Evolutionary conservation across 2,113 vertebrate genomes (phyloP).

Genomic region (Trogon surrucura): DNA sequence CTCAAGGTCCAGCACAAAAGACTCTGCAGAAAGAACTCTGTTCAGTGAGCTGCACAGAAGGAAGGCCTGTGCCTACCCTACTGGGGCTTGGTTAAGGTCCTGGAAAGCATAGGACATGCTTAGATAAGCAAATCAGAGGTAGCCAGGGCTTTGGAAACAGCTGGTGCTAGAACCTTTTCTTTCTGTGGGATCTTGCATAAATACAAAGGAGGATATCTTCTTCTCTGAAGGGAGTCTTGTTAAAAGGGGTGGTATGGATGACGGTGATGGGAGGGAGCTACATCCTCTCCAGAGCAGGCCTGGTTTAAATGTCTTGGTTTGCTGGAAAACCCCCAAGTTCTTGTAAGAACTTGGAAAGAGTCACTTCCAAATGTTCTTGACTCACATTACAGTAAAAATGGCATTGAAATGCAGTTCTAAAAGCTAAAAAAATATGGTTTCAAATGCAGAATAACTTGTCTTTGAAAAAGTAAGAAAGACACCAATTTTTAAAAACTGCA

Average conservation of each 20-base stretch:
- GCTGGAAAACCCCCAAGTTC: neutral
- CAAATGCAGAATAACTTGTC: neutral
- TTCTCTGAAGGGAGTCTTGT: neutral
- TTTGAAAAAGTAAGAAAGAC: neutral
- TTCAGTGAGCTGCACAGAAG: neutral
- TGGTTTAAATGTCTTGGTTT: neutral
- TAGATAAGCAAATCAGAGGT: neutral
- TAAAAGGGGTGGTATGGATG: neutral
- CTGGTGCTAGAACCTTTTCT: neutral
- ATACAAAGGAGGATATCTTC: neutral
- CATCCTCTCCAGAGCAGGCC: neutral
- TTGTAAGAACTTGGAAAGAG: neutral
- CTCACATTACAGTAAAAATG: neutral
- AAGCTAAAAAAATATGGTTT: neutral
- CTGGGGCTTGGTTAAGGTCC: neutral
- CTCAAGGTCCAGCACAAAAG: conserved; percentile 41
- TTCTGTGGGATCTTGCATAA: neutral
- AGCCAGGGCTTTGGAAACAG: neutral
- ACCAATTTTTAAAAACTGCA: neutral
- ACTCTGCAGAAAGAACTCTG: neutral
- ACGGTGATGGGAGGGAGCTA: neutral
- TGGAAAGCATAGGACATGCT: neutral
- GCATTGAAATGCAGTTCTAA: neutral
- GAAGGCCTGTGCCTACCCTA: neutral
- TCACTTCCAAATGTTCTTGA: neutral